Evolutionary conservation across 2,797 vertebrate genomes (phyloP), one percentile per base, ranked within the genome.

Genomic region (Luscinia luscinia): DNA sequence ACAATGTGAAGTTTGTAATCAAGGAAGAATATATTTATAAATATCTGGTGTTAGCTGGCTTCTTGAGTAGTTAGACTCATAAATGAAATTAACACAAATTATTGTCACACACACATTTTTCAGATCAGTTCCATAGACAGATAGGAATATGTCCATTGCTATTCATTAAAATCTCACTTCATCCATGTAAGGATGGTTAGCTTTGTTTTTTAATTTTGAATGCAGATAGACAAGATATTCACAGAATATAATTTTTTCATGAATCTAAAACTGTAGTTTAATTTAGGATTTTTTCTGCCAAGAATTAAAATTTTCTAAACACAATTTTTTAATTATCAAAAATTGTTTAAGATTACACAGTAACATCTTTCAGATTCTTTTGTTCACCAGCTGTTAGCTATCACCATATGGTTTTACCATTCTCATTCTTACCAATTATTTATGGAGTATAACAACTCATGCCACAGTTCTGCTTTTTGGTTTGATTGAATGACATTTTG

Each of bases 31-130:
- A 21, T 83, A 59, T 13, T 18, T 82, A 54, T 48, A 34, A 80
- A 81, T 64, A 34, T 24, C 43, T 85, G 30, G 34, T 70, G 57
- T 76, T 0, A 41, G 41, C 64, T 88, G 28, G 26, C 57, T 93
- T 34, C 27, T 80, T 77, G 20, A 26, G 41, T 64, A 84, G 21
- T 86, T 93, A 61, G 43, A 19, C 15, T 85, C 73, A 84, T 55
- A 78, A 89, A 90, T 84, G 20, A 95, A 64, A 86, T 87, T 89
- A 94, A 7, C 86, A 88, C 57, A 87, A 82, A 57, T 87, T 75
- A 41, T 63, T 75, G 18, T 52, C 40, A 2, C 13, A 32, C 7
- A 85, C 9, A 84, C 8, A 89, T 59, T 93, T 94, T 85, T 84
- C 51, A 85, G 59, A 68, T 59, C 27, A 69, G 14, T 72, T 89